These are phyloP conservation scores for cat (Felis catus) DNA, from an alignment of 2,113 vertebrate species.

Conservation along the genomic window DNA sequence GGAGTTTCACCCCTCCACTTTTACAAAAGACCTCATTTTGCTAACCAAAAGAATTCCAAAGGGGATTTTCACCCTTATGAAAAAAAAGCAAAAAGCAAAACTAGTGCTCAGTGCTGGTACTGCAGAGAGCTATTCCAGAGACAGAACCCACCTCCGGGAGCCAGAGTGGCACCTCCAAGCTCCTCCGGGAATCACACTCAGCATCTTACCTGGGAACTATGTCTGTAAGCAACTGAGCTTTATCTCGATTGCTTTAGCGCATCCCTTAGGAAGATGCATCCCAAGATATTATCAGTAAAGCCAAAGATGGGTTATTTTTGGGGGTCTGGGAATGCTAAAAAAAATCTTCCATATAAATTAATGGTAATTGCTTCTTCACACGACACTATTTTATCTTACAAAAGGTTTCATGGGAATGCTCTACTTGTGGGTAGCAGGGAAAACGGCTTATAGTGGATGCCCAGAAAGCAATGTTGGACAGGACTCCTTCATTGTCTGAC, in stretches of 20 bases:
- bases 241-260: not conserved
- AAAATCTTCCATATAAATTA: not conserved
- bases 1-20: not conserved
- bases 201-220: not conserved
- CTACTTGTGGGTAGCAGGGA: not conserved
- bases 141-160: not conserved
- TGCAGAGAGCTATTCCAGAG: not conserved
- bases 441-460: accelerated
- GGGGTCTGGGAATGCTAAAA: not conserved
- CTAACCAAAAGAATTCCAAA: not conserved
- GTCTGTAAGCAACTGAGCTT: not conserved
- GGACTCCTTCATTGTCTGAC: not conserved
- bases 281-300: not conserved
- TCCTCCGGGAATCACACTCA: not conserved
- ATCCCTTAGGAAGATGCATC: not conserved
- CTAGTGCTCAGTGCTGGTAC: not conserved
- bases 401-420: not conserved
- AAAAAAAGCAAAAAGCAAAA: not conserved
- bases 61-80: not conserved
- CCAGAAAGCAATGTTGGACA: not conserved
- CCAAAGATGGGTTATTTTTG: not conserved
- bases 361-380: not conserved
- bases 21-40: not conserved
- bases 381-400: not conserved
- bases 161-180: not conserved